Evolutionary conservation across 2,113 vertebrate species (phyloP).

Genomic region (Chaetorhynchus papuensis): DNA sequence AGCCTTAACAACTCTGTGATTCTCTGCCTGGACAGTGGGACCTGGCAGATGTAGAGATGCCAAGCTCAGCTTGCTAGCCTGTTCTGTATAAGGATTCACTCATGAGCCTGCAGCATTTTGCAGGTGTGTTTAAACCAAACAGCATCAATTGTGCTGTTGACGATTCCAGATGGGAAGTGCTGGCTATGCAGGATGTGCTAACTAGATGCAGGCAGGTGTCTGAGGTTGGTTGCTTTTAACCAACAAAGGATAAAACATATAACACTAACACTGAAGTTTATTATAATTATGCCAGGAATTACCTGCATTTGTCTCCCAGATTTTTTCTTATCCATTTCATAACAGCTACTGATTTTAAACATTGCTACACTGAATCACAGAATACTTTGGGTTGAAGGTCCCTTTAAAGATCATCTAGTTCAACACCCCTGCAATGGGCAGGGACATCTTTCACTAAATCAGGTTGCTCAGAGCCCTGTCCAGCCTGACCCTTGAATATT

Average conservation of each 20-base stretch:
- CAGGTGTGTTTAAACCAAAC: background rate
- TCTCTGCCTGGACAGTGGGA: background rate
- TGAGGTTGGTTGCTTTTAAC: background rate
- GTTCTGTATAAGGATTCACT: background rate
- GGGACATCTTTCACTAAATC: background rate
- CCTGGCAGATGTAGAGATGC: background rate
- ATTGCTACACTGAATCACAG: background rate
- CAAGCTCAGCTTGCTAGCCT: background rate
- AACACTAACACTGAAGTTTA: background rate
- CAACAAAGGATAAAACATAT: background rate
- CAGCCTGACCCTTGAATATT: background rate
- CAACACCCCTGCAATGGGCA: background rate
- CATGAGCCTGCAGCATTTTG: background rate
- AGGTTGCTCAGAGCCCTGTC: background rate
- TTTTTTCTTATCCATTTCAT: background rate
- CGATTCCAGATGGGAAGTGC: background rate
- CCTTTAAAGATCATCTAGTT: background rate
- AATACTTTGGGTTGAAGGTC: background rate
- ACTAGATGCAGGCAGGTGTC: background rate
- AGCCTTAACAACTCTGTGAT: background rate
- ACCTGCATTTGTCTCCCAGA: background rate
- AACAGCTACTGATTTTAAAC: background rate
- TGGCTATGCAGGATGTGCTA: background rate
- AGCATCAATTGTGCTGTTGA: background rate
- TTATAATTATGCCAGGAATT: background rate